Percentiles rank a stretch among this genome's conserved stretches.
Conservation (phyloP, 2,113 vertebrate species). For the Takifugu flavidus region DNA sequence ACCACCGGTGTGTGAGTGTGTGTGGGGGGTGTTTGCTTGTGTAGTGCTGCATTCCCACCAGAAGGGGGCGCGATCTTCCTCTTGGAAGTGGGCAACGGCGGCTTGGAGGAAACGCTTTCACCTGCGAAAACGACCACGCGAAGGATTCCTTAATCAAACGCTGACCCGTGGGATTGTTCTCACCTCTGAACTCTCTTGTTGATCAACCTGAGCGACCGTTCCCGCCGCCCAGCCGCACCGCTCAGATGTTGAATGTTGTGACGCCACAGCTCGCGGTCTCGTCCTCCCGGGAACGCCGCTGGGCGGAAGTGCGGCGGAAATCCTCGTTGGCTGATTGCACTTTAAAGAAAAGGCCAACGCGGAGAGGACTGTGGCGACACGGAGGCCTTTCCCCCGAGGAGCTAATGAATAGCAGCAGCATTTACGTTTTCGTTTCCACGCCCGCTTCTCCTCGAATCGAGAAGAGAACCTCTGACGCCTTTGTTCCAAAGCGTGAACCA, state of each 20-base stretch:
- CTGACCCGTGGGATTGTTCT: conserved; percentile 26
- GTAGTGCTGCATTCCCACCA: conserved; percentile 50
- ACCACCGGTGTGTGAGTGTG: not conserved
- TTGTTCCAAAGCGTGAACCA: conserved; percentile 58
- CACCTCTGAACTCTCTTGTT: conserved; percentile 15
- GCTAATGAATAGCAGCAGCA: conserved; percentile 59
- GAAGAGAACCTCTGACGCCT: conserved; percentile 35
- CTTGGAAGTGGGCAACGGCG: conserved; percentile 6
- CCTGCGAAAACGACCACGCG: conserved; percentile 44
- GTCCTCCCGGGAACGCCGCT: conserved; percentile 36
- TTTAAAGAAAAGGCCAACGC: conserved; percentile 85
- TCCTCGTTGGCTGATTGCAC: conserved; percentile 81
- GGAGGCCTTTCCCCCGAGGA: conserved; percentile 76
- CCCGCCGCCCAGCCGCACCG: conserved; percentile 38
- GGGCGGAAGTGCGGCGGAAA: conserved; percentile 57
- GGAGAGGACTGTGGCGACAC: conserved; percentile 88
- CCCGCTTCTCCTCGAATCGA: conserved; percentile 26
- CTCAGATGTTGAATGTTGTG: conserved; percentile 63
- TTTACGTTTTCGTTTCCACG: conserved; percentile 44
- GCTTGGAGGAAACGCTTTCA: conserved; percentile 5
- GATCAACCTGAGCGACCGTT: conserved; percentile 43
- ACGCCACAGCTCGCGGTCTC: conserved; percentile 59
- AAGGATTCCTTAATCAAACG: conserved; percentile 13
- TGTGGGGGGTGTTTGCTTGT: conserved; percentile 15
- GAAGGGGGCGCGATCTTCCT: conserved; percentile 46